Evolutionary conservation across 2,888 invertebrate species (phyloP), one percentile per base, ranked within the genome.

Genomic region (Apotomis turbidana): DNA sequence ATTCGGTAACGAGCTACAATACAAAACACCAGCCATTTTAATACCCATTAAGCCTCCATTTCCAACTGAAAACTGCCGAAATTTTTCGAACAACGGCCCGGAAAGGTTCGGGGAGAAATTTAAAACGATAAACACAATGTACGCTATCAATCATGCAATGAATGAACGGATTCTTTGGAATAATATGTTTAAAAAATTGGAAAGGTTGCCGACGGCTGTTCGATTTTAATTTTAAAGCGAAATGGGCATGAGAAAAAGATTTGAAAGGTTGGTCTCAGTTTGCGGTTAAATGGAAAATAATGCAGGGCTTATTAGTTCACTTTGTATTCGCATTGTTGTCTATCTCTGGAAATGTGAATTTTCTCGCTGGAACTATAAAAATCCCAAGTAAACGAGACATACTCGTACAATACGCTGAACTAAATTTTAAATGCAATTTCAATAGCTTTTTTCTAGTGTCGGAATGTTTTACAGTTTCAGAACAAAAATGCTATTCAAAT

Each of bases 121-220:
- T 77, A 77, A 77, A 78, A 75, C 75, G 76, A 70, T 57, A 76
- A 77, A 74, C 74, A 75, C 75, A 75, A 70, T 57, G 75, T 76
- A 74, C 74, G 67, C 62, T 63, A 80, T 80, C 78, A 79, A 80
- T 80, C 80, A 79, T 38, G 27, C 13, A 51, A 67, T 75, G 60
- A 74, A 75, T 76, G 73, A 75, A 72, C 71, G 71, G 67, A 75
- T 78, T 74, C 6, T 74, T 68, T 58, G 63, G n/a, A 66, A 58
- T 49, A 66, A n/a, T 66, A 58, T 70, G n/a, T 68, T 67, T 59
- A 55, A 49, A 74, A 73, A 60, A 36, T 38, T 15, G 36, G 27
- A 64, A 59, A 59, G 10, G 70, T 70, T 63, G 55, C 41, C 62
- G 41, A 63, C 51, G 5, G 5, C 63, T 70, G 27, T 51, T 49